Conservation (phyloP, 2,113 vertebrate species). For the Xerus inauris region DNA sequence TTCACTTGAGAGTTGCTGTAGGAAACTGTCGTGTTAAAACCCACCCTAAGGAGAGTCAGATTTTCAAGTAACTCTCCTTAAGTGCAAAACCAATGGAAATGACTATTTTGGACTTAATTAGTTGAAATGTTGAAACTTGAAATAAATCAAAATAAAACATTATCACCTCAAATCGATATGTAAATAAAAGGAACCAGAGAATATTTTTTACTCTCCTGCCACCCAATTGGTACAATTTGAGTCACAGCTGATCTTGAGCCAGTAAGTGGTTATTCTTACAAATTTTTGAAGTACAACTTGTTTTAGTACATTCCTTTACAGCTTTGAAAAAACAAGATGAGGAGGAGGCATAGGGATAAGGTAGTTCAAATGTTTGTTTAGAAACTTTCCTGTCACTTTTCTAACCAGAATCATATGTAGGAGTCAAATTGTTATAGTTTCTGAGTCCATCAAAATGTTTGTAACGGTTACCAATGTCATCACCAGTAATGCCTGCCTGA, state of each 20-base stretch:
- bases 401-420: neutral
- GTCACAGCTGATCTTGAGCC: neutral
- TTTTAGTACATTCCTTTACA: neutral
- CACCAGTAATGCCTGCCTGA: neutral
- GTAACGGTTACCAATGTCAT: neutral
- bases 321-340: neutral
- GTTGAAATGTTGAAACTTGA: constrained; percentile 11
- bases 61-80: constrained; percentile 50
- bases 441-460: neutral
- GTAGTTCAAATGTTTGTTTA: neutral
- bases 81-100: neutral
- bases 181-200: neutral
- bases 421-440: neutral
- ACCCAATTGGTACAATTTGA: neutral
- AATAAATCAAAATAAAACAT: constrained; percentile 47
- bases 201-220: neutral
- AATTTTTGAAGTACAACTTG: neutral
- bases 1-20: constrained; percentile 15
- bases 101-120: constrained; percentile 34
- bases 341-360: neutral
- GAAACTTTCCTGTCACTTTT: neutral
- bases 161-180: neutral
- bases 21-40: constrained; percentile 14
- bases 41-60: constrained; percentile 7
- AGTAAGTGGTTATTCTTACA: neutral